Evolutionary conservation across 2,888 invertebrate species (phyloP), one percentile per base, ranked within the genome.

Genomic region (Callimorpha dominula): DNA sequence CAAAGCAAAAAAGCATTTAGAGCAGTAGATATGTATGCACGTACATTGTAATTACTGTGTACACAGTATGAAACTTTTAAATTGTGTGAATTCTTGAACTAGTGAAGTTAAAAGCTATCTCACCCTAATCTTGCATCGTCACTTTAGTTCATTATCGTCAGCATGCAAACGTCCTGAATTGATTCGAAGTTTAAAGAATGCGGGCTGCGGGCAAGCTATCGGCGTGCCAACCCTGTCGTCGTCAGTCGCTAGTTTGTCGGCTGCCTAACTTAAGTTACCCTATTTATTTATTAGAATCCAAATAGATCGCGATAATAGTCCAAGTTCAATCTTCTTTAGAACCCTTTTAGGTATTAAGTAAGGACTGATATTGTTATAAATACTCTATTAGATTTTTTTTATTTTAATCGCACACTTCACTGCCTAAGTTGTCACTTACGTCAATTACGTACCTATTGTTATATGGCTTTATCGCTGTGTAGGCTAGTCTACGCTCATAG

Each of bases 361-460:
- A 91, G 95, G 93, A 95, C 95, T 95, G 95, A 95, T 95, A 93
- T 88, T 90, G 87, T 90, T 85, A 81, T 88, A 88, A 90, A 91
- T 93, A 90, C 88, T 91, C 89, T 88, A 83, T 79, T 81, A 81
- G 81, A 75, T 74, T 81, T 82, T 81, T 77, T 74, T 82, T 78
- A 68, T 78, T 81, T 80, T 67, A 60, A 68, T 79, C 78, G 87
- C 85, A 84, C 82, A 75, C n/a, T 76, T 85, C 84, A 90, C 89
- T 89, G 91, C 89, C 87, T 92, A 83, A 85, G 83, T 90, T 90
- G 86, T 86, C 87, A 87, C 84, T 81, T 75, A 78, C 69, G 86
- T 88, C 86, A 89, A 87, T 88, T 89, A 87, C 49, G 80, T 86
- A 82, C 78, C 71, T 74, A 82, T 82, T 83, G 84, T 85, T 84